These are phyloP conservation scores for Xestia xanthographa DNA, from an alignment of 2,888 invertebrate genomes.

Conservation along the genomic window DNA sequence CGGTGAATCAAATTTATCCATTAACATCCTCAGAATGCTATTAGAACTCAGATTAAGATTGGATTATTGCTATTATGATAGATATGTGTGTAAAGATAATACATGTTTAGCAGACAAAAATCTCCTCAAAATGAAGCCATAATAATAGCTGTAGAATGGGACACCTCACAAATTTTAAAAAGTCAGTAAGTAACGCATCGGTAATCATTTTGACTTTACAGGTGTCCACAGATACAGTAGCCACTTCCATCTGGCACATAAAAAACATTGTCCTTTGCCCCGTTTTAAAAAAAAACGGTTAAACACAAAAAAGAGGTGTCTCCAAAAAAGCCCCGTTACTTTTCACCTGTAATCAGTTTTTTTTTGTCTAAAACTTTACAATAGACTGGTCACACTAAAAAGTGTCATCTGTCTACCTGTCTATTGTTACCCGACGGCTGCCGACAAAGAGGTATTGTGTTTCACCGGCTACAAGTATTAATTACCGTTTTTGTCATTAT, in stretches of 20 bases:
- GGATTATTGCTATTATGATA: too few relatives aligned
- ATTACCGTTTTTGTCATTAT: slow-evolving; percentile 63
- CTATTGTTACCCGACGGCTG: slow-evolving; percentile 55
- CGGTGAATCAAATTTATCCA: too few relatives aligned
- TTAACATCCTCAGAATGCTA: too few relatives aligned
- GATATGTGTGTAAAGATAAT: too few relatives aligned
- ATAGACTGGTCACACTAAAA: slow-evolving; percentile 49
- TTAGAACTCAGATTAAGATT: too few relatives aligned
- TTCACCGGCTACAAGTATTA: slow-evolving; percentile 51
- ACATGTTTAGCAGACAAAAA: background rate
- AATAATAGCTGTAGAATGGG: background rate
- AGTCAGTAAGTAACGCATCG: background rate
- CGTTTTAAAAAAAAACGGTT: slow-evolving; percentile 29
- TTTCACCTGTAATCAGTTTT: slow-evolving; percentile 36
- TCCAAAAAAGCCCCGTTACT: slow-evolving; percentile 40
- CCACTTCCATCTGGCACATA: slow-evolving; percentile 7
- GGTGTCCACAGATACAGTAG: slow-evolving; percentile 7
- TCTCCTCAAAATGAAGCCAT: background rate
- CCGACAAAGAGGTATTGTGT: slow-evolving; percentile 65
- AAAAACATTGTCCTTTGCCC: slow-evolving; percentile 15
- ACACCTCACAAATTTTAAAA: background rate
- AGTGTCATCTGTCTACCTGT: slow-evolving; percentile 58
- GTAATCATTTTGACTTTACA: slow-evolving; percentile 10
- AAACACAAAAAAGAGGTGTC: slow-evolving; percentile 36
- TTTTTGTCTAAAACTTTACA: slow-evolving; percentile 54